Conservation (phyloP, 2,113 vertebrate species). For the Leucopsar rothschildi region DNA sequence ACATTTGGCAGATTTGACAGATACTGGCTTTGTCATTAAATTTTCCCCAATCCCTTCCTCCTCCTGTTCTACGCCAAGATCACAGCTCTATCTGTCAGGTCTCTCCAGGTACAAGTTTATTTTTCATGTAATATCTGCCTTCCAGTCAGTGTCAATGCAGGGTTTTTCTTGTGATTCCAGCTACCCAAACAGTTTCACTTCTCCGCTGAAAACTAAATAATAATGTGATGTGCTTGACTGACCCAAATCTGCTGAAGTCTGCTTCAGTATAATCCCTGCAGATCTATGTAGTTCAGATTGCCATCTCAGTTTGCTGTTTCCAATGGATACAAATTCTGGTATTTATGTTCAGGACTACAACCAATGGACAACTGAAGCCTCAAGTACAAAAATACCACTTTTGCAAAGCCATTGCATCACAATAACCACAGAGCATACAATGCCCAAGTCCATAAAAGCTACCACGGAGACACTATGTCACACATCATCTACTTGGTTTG, state of each 20-base stretch:
- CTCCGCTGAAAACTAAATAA: not conserved
- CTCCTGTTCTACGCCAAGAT: not conserved
- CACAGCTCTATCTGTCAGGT: not conserved
- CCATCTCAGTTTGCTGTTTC: not conserved
- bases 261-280: not conserved
- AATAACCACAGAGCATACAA: not conserved
- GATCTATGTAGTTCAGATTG: not conserved
- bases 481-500: not conserved
- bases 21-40: not conserved
- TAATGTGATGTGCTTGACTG: not conserved
- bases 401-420: not conserved
- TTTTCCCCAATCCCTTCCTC: not conserved
- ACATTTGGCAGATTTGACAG: not conserved
- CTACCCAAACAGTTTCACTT: not conserved
- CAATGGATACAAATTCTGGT: not conserved
- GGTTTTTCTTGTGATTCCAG: not conserved
- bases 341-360: not conserved
- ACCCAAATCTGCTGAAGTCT: not conserved
- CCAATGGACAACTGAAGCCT: not conserved
- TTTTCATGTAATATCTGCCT: not conserved
- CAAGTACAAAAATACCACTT: not conserved
- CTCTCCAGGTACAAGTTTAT: not conserved
- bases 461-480: not conserved
- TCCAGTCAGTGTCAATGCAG: not conserved
- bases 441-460: not conserved